Base-by-base conservation (phyloP, 2,797 vertebrate species). In the Melanotaenia maccullochi region DNA sequence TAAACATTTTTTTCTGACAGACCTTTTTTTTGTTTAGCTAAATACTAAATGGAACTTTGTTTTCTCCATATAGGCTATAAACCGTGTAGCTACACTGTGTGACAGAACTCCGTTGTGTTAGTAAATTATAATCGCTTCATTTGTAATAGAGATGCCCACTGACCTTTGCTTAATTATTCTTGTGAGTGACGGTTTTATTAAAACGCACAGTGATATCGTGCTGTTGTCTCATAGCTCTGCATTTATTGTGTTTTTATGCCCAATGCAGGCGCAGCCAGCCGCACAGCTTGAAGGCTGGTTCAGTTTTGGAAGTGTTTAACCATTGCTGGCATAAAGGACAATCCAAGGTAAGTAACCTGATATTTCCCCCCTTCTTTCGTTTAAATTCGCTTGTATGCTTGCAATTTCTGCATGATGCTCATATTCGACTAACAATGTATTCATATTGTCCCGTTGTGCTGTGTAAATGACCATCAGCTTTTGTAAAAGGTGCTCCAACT, bases 311-410 rank as follows among this genome's bases (percentile, higher is more conserved):
- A 60, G n/a, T 9, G 68, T 40, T 20, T 24, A 49, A 24, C 56
- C 36, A 35, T 58, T 16, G 69, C 42, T 78, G 66, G 55, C 52
- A 14, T 22, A 32, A 20, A 2, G 47, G 1, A 7, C n/a, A 42
- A 11, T 22, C 60, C 8, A 24, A 85, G 85, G 83, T 88, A 77
- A 7, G 66, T 61, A 14, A 25, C 14, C 3, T 60, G 20, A 25
- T 65, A 35, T 65, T 30, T 13, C 1, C 1, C 1, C 3, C 8
- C 12, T 38, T 38, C 36, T 13, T 38, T 12, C 12, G 2, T 35
- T 11, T 63, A 40, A 0, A 12, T 25, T 0, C 5, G 59, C 58
- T 69, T 40, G 33, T 36, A 16, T 22, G 71, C 68, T 80, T 65
- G 47, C 33, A 63, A 40, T 49, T 47, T 62, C 6, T 73, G 71